Percentiles rank a stretch among this genome's conserved stretches.
Conservation (phyloP, 2,113 vertebrate genomes). For the Eptesicus fuscus region DNA sequence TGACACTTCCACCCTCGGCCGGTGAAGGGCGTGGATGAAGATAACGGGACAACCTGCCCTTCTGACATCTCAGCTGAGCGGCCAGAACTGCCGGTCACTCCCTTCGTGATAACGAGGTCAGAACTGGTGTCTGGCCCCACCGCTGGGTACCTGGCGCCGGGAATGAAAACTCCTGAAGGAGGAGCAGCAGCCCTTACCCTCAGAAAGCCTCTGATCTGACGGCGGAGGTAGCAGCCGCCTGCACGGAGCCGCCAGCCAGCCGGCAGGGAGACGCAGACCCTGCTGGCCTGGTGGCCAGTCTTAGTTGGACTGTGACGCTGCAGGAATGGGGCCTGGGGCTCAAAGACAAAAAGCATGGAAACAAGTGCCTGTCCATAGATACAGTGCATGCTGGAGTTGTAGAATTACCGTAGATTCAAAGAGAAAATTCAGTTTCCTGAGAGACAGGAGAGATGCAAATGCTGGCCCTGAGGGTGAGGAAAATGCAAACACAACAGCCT, state of each 20-base stretch:
- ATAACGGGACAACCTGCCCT: not conserved
- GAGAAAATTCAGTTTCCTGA: not conserved
- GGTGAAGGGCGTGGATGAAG: not conserved
- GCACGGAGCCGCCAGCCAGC: too few species aligned
- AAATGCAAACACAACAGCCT: not conserved
- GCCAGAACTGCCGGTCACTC: not conserved
- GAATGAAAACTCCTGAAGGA: not conserved
- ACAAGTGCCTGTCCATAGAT: not conserved
- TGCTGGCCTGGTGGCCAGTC: not conserved
- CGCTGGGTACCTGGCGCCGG: accelerated
- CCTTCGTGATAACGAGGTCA: not conserved
- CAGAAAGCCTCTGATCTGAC: not conserved
- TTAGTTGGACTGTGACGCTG: accelerated
- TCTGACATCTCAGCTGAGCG: not conserved
- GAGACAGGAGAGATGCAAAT: constrained; percentile 24
- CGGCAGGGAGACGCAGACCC: not conserved
- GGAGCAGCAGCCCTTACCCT: not conserved
- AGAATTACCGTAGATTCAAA: not conserved
- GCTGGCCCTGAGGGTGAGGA: constrained; percentile 3
- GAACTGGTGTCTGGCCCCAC: not conserved
- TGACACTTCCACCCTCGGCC: not conserved
- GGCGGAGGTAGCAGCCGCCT: not conserved
- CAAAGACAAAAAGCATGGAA: not conserved
- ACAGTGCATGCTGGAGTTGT: accelerated
- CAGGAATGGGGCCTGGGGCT: not conserved